Conservation (phyloP, 2,113 vertebrate genomes). For the Noturus placidus region DNA sequence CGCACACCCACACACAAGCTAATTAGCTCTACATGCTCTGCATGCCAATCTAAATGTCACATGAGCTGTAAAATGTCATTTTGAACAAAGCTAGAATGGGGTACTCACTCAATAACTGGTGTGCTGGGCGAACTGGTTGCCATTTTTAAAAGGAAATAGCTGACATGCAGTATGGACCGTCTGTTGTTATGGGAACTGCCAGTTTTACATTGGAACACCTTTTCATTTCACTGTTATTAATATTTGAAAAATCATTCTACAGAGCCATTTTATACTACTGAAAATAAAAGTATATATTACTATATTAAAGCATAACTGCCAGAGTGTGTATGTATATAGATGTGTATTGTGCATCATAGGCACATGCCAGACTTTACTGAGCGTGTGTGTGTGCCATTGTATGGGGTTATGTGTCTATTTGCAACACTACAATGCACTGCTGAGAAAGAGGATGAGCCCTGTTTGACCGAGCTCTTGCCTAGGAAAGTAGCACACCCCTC, state of each 20-base stretch:
- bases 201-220: neutral
- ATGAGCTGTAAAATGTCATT: conserved; percentile 28
- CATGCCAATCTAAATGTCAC: conserved; percentile 26
- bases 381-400: conserved; percentile 23
- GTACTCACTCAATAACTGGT: neutral
- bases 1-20: conserved; percentile 37
- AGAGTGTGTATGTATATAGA: neutral
- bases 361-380: conserved; percentile 17
- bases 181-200: conserved; percentile 26
- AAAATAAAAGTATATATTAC: neutral
- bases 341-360: neutral
- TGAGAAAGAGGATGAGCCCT: conserved; percentile 65
- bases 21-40: conserved; percentile 33
- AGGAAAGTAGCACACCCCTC: conserved; percentile 43
- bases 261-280: neutral
- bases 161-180: neutral
- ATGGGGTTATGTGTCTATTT: conserved; percentile 34
- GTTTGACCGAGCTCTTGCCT: conserved; percentile 55
- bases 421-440: conserved; percentile 60
- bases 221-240: conserved; percentile 5
- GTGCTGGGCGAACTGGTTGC: neutral
- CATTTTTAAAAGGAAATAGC: neutral
- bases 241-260: neutral
- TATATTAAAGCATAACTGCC: neutral
- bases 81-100: conserved; percentile 15